Percentiles rank a stretch among this genome's conserved stretches.
Evolutionary conservation across 2,797 vertebrate species (phyloP).

Genomic region (Galagoides demidoff): DNA sequence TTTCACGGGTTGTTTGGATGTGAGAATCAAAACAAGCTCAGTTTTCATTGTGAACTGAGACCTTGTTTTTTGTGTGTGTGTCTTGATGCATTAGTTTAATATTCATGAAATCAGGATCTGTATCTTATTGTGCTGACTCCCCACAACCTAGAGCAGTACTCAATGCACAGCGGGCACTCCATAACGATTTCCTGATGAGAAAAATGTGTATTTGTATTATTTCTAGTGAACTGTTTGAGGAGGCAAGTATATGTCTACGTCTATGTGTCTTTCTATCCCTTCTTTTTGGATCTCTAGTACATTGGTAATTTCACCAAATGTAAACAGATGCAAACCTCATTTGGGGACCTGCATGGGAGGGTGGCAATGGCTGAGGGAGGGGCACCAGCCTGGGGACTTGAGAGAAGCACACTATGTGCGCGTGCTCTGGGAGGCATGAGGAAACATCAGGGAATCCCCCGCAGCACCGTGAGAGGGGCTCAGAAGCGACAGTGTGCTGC

Average conservation of each 20-base stretch:
- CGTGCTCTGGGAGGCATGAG: neutral
- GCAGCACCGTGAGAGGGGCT: neutral
- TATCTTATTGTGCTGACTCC: neutral
- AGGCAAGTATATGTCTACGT: neutral
- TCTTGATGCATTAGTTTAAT: neutral
- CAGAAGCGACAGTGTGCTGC: neutral
- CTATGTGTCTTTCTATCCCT: neutral
- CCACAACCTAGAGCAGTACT: neutral
- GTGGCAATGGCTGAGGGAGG: neutral
- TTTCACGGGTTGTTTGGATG: slow-evolving; percentile 15
- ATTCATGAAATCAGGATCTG: neutral
- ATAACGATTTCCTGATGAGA: neutral
- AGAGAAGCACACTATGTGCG: neutral
- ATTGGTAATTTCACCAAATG: neutral
- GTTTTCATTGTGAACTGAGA: slow-evolving; percentile 53
- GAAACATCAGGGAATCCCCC: neutral
- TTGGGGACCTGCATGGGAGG: neutral
- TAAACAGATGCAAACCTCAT: neutral
- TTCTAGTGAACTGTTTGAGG: neutral
- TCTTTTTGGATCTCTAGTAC: neutral
- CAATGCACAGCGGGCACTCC: neutral
- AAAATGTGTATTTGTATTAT: neutral
- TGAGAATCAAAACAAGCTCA: slow-evolving; percentile 53
- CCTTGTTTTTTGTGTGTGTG: neutral
- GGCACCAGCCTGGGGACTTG: neutral